These are phyloP conservation scores for Phrynocephalus forsythii DNA, from an alignment of 2,797 vertebrate genomes.

Conservation along the genomic window DNA sequence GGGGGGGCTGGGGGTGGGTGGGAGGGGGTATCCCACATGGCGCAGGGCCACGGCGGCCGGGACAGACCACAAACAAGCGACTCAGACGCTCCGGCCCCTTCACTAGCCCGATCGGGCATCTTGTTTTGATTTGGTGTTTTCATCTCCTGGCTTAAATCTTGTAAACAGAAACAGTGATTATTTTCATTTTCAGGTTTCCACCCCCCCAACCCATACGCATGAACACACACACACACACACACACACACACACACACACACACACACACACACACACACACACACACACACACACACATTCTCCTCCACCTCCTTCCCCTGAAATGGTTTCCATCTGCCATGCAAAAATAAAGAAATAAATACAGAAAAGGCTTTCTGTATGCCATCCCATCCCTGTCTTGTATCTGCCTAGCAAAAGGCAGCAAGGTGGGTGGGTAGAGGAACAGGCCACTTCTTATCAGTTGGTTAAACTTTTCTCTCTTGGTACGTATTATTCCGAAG, in stretches of 20 bases:
- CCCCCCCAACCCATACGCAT: background rate
- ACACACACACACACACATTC: background rate
- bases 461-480: background rate
- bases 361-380: fast-evolving
- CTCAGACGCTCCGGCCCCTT: fast-evolving
- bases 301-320: background rate
- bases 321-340: conserved; percentile 60
- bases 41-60: background rate
- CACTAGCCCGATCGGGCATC: conserved; percentile 39
- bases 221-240: no score
- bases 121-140: conserved; percentile 53
- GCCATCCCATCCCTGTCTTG: background rate
- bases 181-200: conserved; percentile 55
- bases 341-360: fast-evolving
- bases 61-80: fast-evolving
- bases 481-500: background rate
- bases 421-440: background rate
- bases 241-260: no score
- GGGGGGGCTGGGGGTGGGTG: no score
- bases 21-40: background rate
- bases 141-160: conserved; percentile 48
- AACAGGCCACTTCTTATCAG: background rate
- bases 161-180: conserved; percentile 64
- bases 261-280: no score
- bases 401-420: background rate